Evolutionary conservation across 2,113 vertebrate species (phyloP).

Genomic region (Meles meles): DNA sequence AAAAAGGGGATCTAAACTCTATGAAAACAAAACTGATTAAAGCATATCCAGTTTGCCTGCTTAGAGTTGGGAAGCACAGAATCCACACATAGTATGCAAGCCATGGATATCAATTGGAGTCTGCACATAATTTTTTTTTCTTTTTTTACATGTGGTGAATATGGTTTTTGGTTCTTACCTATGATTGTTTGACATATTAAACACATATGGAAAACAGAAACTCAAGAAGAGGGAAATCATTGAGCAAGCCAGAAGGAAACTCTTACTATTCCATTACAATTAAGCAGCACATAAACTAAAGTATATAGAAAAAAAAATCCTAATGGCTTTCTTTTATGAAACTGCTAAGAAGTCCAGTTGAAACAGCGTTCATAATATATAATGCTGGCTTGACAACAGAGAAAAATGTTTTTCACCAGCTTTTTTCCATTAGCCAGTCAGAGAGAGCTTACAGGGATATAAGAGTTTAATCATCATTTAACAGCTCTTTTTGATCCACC

Average conservation of each 20-base stretch:
- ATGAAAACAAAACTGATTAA: slow-evolving; percentile 78
- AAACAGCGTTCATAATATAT: neutral
- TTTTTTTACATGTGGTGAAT: slow-evolving; percentile 59
- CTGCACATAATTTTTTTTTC: neutral
- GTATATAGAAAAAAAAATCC: slow-evolving; percentile 37
- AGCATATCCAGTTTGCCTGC: slow-evolving; percentile 61
- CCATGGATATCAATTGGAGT: slow-evolving; percentile 24
- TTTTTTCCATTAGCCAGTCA: slow-evolving; percentile 45
- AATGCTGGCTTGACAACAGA: neutral
- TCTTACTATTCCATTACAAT: slow-evolving; percentile 61
- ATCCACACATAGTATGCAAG: neutral
- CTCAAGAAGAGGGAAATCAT: slow-evolving; percentile 55
- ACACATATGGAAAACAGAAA: slow-evolving; percentile 61
- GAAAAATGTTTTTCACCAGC: slow-evolving; percentile 22
- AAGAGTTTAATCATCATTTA: slow-evolving; percentile 23
- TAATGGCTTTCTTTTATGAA: slow-evolving; percentile 45
- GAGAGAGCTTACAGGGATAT: neutral
- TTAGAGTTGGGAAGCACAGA: slow-evolving; percentile 52
- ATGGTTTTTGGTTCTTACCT: slow-evolving; percentile 57
- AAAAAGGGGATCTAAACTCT: slow-evolving; percentile 62
- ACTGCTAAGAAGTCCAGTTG: slow-evolving; percentile 30
- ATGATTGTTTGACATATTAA: slow-evolving; percentile 65
- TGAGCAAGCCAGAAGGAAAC: slow-evolving; percentile 46
- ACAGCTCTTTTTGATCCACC: neutral
- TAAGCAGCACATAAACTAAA: slow-evolving; percentile 50